These are phyloP conservation scores for Saccopteryx bilineata DNA, from an alignment of 2,113 vertebrate species.

Conservation along the genomic window DNA sequence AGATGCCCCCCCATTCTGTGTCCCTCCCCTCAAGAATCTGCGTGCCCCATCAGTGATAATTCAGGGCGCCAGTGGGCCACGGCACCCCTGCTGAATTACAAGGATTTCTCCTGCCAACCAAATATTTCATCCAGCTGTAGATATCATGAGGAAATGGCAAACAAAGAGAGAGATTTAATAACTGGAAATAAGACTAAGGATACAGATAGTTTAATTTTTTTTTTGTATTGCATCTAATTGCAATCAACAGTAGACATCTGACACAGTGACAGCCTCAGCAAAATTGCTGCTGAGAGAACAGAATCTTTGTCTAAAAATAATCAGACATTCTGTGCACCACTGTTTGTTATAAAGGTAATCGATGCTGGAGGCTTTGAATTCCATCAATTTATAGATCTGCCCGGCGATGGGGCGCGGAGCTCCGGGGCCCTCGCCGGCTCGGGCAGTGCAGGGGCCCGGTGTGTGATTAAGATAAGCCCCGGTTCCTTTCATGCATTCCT, in stretches of 20 bases:
- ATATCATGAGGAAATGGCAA: slow-evolving; percentile 86
- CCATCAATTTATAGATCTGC: slow-evolving; percentile 99
- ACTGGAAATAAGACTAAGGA: slow-evolving; percentile 91
- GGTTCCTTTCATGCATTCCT: slow-evolving; percentile 95
- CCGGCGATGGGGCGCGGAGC: slow-evolving; percentile 94
- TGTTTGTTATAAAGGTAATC: slow-evolving; percentile 99
- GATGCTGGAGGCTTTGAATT: slow-evolving; percentile 99
- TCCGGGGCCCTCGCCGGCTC: slow-evolving; percentile 85
- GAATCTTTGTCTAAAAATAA: slow-evolving; percentile 99
- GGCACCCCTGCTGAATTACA: slow-evolving; percentile 82
- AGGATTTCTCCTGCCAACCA: slow-evolving; percentile 85
- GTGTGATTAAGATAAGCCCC: slow-evolving; percentile 96
- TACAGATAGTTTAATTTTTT: slow-evolving; percentile 94
- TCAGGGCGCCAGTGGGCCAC: slow-evolving; percentile 82
- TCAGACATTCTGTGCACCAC: slow-evolving; percentile 98
- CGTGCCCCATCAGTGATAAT: slow-evolving; percentile 80
- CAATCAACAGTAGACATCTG: slow-evolving; percentile 99
- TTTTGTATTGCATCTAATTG: slow-evolving; percentile 99
- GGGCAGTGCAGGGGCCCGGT: slow-evolving; percentile 86
- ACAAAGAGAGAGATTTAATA: slow-evolving; percentile 91
- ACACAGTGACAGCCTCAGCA: slow-evolving; percentile 99
- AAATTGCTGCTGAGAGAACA: slow-evolving; percentile 99
- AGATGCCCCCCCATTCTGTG: slow-evolving; percentile 59
- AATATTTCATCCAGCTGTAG: slow-evolving; percentile 89
- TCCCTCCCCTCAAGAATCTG: slow-evolving; percentile 77